Evolutionary conservation across 2,888 invertebrate genomes (phyloP).

Genomic region (Stenolophus ochropezus): DNA sequence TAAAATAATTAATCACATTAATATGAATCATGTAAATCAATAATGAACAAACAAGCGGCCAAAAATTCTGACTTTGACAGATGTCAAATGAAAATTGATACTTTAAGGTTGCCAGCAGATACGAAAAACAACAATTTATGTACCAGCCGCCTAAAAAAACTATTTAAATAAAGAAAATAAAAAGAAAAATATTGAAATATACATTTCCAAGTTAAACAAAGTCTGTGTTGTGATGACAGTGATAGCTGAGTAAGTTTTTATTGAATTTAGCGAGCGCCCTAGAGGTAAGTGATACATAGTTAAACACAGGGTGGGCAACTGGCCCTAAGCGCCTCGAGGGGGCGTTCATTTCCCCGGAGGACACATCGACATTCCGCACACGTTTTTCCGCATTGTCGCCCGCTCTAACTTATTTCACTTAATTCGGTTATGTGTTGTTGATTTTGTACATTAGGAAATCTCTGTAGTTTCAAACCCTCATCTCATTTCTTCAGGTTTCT

Average conservation of each 20-base stretch:
- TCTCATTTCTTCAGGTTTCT: conserved; percentile 17
- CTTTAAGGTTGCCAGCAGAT: too few relatives aligned
- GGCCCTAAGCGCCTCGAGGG: conserved; percentile 19
- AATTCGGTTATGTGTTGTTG: conserved; percentile 52
- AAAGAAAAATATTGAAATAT: neutral
- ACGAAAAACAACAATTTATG: too few relatives aligned
- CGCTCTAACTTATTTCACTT: conserved; percentile 55
- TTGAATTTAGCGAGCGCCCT: conserved; percentile 47
- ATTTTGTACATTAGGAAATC: conserved; percentile 49
- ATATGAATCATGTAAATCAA: too few relatives aligned
- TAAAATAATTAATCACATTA: too few relatives aligned
- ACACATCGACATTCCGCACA: conserved; percentile 24
- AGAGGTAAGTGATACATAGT: conserved; percentile 57
- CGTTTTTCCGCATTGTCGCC: conserved; percentile 57
- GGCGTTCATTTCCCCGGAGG: conserved; percentile 35
- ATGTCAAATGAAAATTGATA: too few relatives aligned
- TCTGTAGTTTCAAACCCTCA: conserved; percentile 25
- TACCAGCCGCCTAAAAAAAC: too few relatives aligned
- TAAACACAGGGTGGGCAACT: conserved; percentile 25
- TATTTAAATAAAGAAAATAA: too few relatives aligned
- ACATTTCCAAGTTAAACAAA: neutral
- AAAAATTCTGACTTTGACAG: too few relatives aligned
- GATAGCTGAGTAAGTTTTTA: conserved; percentile 18
- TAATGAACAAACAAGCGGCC: too few relatives aligned
- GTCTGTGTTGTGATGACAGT: neutral